Base-by-base conservation (phyloP, 1,140 invertebrate species). In the Sitophilus oryzae region DNA sequence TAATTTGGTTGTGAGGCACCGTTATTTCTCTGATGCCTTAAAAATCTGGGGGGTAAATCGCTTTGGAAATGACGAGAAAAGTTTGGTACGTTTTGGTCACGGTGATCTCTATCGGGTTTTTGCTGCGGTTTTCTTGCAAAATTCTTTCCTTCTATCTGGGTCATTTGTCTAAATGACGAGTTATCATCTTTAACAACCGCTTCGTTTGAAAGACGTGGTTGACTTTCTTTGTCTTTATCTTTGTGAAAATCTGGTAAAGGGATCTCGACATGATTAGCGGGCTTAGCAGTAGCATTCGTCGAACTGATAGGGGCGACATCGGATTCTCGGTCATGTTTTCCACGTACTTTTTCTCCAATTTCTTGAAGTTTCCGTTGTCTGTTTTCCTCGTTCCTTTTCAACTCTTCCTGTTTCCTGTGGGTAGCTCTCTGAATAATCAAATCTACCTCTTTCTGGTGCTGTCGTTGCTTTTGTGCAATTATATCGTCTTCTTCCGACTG, bases 41-140 rank as follows among this genome's bases (percentile, higher is more conserved):
- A 82, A 72, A 94, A 92, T 36, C 91, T 77, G 30, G 91, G 91
- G 23, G 91, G 89, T 59, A 93, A 77, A 74, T 89, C 87, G 40
- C 77, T 82, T 70, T 88, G 84, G 70, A 88, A 91, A 41, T 82
- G 80, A 62, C 84, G 80, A 8, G 82, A 83, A 63, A 84, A 88
- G 9, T 75, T 78, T 1, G 73, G 71, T 59, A 68, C 48, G 68
- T 71, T 58, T 55, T 62, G 59, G 18, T 66, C 64, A 8, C 61
- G 52, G 41, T 58, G 56, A 40, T 70, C 68, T 25, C 71, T 59
- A 37, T 76, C 74, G 21, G 77, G 74, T 58, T 70, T 72, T 8
- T 75, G 65, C 36, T 73, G 67, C 49, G 67, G 61, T 21, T 68
- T 70, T 37, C 55, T 61, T 37, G 53, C 52, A 41, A 76, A 75